Evolutionary conservation across 2,888 invertebrate species (phyloP).

Genomic region (Hipparchia semele): DNA sequence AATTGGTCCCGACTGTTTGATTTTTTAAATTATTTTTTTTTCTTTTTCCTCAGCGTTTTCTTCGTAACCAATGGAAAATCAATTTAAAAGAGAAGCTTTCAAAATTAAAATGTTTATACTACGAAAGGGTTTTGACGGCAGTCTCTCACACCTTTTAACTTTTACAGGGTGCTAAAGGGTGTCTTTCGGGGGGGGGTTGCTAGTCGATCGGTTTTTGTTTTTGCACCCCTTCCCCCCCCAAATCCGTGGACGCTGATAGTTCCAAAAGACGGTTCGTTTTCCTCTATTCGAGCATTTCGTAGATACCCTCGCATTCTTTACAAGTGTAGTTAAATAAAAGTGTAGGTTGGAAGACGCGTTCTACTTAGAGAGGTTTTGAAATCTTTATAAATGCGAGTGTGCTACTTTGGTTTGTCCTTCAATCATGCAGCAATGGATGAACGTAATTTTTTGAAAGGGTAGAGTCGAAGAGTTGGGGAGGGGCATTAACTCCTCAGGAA

Average conservation of each 20-base stretch:
- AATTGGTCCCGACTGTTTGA: no score
- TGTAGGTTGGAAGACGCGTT: neutral
- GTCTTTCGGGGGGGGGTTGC: constrained; percentile 5
- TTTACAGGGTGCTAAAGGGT: constrained; percentile 7
- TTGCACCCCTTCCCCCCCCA: neutral
- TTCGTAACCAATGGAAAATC: no score
- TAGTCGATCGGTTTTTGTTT: constrained; percentile 17
- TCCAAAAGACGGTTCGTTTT: constrained; percentile 13
- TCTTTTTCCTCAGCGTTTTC: no score
- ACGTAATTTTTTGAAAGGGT: no score
- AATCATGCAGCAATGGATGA: no score
- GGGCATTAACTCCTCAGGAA: no score
- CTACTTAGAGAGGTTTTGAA: neutral
- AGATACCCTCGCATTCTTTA: neutral
- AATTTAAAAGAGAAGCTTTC: no score
- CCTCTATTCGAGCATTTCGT: neutral
- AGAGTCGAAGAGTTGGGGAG: no score
- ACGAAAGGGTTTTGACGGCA: neutral
- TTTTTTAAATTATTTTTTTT: no score
- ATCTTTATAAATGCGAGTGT: no score
- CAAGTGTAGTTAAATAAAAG: neutral
- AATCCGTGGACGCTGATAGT: constrained; percentile 1
- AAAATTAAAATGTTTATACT: no score
- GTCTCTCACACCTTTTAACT: neutral
- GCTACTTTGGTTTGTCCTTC: no score